phyloP scores from a whole-genome alignment of 2,113 vertebrate genomes.

The Phaethon lepturus region DNA sequence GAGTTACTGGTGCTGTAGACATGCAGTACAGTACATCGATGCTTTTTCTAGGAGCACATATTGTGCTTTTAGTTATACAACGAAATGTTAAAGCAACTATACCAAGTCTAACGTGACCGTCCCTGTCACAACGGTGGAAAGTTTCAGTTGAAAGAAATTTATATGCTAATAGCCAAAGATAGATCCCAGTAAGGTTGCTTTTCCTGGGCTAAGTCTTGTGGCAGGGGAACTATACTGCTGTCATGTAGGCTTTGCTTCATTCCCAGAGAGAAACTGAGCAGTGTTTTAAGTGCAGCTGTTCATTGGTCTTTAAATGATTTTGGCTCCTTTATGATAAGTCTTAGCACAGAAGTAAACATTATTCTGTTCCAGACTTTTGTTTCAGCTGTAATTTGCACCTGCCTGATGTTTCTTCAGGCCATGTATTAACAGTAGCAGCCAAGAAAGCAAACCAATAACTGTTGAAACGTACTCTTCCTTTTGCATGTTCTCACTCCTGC shows the following conservation, averaged over 20 bases:
- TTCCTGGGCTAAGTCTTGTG: not conserved
- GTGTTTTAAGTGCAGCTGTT: not conserved
- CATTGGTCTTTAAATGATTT: not conserved
- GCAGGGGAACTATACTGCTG: not conserved
- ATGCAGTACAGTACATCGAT: not conserved
- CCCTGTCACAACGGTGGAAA: not conserved
- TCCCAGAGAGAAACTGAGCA: not conserved
- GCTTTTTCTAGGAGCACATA: not conserved
- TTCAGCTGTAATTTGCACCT: slow-evolving; percentile 14
- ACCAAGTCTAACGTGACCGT: not conserved
- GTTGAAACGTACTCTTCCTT: not conserved
- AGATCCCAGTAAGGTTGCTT: not conserved
- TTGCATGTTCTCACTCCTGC: not conserved
- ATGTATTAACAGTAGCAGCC: not conserved
- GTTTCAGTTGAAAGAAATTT: not conserved
- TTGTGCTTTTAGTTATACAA: not conserved
- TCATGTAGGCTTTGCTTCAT: not conserved
- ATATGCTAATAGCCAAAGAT: not conserved
- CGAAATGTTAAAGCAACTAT: not conserved
- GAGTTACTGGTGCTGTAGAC: not conserved
- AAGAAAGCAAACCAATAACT: not conserved
- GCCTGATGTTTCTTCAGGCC: slow-evolving; percentile 19
- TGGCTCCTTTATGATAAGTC: not conserved
- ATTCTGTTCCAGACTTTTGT: not conserved
- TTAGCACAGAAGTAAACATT: not conserved